A percentile compares a stretch with the other conserved stretches of the same genome.
Conservation (phyloP, 2,888 invertebrate genomes). For the Tupiocoris notatus region DNA sequence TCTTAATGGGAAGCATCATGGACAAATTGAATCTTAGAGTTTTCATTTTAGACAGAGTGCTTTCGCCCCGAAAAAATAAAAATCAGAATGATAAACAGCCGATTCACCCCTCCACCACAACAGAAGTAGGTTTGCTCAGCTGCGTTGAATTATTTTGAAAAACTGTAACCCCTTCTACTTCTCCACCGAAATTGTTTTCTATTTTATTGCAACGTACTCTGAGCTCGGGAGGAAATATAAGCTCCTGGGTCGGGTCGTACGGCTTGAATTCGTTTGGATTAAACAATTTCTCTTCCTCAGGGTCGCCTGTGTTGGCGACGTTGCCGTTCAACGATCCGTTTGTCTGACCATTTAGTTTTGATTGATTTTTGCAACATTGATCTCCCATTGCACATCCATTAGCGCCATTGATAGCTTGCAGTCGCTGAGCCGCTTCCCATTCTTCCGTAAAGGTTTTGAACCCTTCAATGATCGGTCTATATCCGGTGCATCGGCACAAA, state of each 20-base stretch:
- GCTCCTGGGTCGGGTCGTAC: slow-evolving; percentile 79
- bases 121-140: too few relatives aligned
- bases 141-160: too few relatives aligned
- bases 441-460: slow-evolving; percentile 80
- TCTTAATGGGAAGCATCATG: too few relatives aligned
- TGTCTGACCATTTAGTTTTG: neutral
- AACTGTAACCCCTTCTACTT: too few relatives aligned
- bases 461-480: slow-evolving; percentile 88
- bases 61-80: too few relatives aligned
- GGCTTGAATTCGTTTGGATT: slow-evolving; percentile 65
- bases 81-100: too few relatives aligned
- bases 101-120: too few relatives aligned
- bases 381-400: slow-evolving; percentile 62
- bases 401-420: slow-evolving; percentile 32
- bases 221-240: slow-evolving; percentile 88
- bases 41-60: too few relatives aligned
- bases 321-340: neutral
- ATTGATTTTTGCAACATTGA: slow-evolving; percentile 63
- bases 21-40: too few relatives aligned
- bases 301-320: neutral
- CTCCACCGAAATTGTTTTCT: too few relatives aligned
- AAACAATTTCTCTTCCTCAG: slow-evolving; percentile 56
- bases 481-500: slow-evolving; percentile 91
- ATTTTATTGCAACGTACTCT: slow-evolving; percentile 54
- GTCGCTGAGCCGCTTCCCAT: slow-evolving; percentile 61